Evolutionary conservation across 2,888 invertebrate genomes (phyloP).

Genomic region (Aelia acuminata): DNA sequence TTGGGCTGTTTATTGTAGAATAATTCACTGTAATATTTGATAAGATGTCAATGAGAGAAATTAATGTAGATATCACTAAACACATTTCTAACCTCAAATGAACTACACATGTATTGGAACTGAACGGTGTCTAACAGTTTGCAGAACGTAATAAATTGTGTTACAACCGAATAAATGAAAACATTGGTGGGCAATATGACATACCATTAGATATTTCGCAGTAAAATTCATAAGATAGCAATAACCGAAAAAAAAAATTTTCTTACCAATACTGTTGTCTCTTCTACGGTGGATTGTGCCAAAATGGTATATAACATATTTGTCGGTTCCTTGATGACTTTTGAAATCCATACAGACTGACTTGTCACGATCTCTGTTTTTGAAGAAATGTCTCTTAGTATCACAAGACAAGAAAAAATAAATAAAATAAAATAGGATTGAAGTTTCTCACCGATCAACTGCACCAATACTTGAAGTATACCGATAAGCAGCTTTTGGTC

Average conservation of each 20-base stretch:
- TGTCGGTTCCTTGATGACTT: constrained; percentile 62
- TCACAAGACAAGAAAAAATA: background rate
- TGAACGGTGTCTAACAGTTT: no score
- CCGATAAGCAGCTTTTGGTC: constrained; percentile 75
- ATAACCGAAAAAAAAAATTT: background rate
- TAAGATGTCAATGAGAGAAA: no score
- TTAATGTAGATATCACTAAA: no score
- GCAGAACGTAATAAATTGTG: no score
- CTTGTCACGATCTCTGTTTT: constrained; percentile 54
- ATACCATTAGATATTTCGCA: no score
- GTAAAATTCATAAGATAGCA: no score
- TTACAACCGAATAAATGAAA: no score
- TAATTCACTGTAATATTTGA: no score
- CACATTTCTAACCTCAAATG: no score
- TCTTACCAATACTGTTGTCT: constrained; percentile 58
- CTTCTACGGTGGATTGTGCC: constrained; percentile 59
- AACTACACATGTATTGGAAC: no score
- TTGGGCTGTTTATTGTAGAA: no score
- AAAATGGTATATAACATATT: constrained; percentile 61
- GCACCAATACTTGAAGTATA: constrained; percentile 70
- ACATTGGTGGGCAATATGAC: no score
- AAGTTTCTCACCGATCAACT: constrained; percentile 63
- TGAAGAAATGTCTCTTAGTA: background rate
- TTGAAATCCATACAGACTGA: constrained; percentile 61
- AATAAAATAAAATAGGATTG: background rate